Evolutionary conservation across 2,797 vertebrate species (phyloP).

Genomic region (Lutjanus campechanus): DNA sequence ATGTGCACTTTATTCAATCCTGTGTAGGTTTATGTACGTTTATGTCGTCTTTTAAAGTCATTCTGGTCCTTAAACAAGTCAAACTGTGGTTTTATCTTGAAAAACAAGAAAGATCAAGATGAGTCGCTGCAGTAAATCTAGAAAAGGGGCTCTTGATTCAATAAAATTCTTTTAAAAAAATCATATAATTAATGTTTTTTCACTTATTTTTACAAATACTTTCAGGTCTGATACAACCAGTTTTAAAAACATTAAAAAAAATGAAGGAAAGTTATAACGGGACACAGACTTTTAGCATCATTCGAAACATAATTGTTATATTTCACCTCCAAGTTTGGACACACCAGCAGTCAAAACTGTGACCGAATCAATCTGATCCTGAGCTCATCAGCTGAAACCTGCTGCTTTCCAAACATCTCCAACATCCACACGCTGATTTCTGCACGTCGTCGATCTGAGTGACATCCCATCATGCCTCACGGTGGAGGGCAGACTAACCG

Average conservation of each 20-base stretch:
- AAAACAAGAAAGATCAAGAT: neutral
- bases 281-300: neutral
- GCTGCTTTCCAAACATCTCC: constrained; percentile 13
- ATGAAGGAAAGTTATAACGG: neutral
- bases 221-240: neutral
- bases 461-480: constrained; percentile 20
- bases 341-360: too few relatives aligned
- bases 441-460: neutral
- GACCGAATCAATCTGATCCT: neutral
- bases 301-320: neutral
- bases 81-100: neutral
- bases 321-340: neutral
- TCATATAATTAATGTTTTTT: too few relatives aligned
- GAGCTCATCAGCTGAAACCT: neutral
- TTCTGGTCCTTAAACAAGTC: too few relatives aligned
- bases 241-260: neutral
- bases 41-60: too few relatives aligned
- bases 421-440: neutral
- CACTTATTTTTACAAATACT: neutral
- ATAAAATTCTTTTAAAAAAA: too few relatives aligned
- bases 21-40: too few relatives aligned
- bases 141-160: neutral
- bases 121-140: neutral
- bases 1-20: too few relatives aligned
- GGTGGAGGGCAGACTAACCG: constrained; percentile 19